Evolutionary conservation across 2,888 invertebrate species (phyloP).

Genomic region (Shargacucullia verbasci): DNA sequence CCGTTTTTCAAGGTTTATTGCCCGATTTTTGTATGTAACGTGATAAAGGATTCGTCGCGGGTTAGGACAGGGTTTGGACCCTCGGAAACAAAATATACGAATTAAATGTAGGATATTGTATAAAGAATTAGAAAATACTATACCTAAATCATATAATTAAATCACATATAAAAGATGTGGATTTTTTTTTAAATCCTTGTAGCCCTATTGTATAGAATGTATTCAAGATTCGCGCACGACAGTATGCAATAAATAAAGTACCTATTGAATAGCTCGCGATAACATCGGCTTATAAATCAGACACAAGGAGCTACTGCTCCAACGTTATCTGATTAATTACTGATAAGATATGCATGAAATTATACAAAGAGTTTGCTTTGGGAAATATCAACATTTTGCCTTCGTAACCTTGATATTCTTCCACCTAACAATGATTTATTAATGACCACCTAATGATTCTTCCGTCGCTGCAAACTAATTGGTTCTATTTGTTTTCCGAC

Average conservation of each 20-base stretch:
- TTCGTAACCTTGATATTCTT: too few species aligned
- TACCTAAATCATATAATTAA: too few species aligned
- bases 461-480: conserved; percentile 31
- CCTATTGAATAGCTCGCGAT: conserved; percentile 43
- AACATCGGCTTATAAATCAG: conserved; percentile 38
- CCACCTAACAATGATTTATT: too few species aligned
- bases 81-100: not conserved
- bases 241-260: not conserved
- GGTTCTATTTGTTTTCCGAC: conserved; percentile 29
- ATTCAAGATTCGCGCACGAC: too few species aligned
- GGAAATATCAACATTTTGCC: conserved; percentile 25
- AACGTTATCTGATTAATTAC: conserved; percentile 52
- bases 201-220: too few species aligned
- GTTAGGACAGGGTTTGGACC: too few species aligned
- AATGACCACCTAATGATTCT: too few species aligned
- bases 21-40: conserved; percentile 1
- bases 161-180: too few species aligned
- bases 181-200: too few species aligned
- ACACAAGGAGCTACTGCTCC: conserved; percentile 29
- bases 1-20: conserved; percentile 19
- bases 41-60: conserved; percentile 8
- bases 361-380: conserved; percentile 19
- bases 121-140: too few species aligned
- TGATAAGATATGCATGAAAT: conserved; percentile 47
- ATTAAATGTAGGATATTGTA: too few species aligned